Conservation (phyloP, 2,113 vertebrate genomes). For the Speoplatyrhinus poulsoni region DNA sequence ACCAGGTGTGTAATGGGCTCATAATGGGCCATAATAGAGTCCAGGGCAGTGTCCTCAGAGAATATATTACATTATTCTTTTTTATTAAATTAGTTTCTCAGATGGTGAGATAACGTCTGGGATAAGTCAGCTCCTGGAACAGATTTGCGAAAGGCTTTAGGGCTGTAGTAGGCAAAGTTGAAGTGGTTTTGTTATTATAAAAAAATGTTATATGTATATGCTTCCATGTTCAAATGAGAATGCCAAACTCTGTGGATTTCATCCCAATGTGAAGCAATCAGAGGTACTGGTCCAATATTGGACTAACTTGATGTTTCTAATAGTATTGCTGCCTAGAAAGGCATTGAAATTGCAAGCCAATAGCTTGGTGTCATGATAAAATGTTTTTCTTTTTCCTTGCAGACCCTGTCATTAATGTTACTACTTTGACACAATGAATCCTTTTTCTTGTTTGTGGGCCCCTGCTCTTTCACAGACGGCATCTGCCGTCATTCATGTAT, state of each 20-base stretch:
- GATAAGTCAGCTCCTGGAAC: not conserved
- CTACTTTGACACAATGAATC: conserved; percentile 43
- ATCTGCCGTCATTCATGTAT: conserved; percentile 29
- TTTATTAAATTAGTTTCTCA: conserved; percentile 39
- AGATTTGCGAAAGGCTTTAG: not conserved
- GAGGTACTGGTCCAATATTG: conserved; percentile 8
- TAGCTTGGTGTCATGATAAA: conserved; percentile 22
- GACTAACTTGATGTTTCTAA: conserved; percentile 27
- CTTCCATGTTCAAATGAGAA: not conserved
- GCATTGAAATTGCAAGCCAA: conserved; percentile 21
- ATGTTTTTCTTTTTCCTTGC: conserved; percentile 13
- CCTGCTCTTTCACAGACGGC: conserved; percentile 12
- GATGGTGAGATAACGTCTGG: conserved; percentile 15
- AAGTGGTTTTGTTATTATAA: not conserved
- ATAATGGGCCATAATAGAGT: conserved; percentile 46
- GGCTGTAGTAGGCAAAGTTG: no score
- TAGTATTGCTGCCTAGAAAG: conserved; percentile 15
- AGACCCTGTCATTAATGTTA: conserved; percentile 27
- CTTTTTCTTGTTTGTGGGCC: not conserved
- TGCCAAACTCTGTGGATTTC: not conserved
- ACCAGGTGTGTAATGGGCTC: conserved; percentile 58
- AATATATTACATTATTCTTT: not conserved
- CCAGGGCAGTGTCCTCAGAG: conserved; percentile 14
- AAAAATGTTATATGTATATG: no score
- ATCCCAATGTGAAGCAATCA: not conserved